Evolutionary conservation across 2,797 vertebrate genomes (phyloP), one percentile per base, ranked within the genome.

Genomic region (Pseudochaenichthys georgianus): DNA sequence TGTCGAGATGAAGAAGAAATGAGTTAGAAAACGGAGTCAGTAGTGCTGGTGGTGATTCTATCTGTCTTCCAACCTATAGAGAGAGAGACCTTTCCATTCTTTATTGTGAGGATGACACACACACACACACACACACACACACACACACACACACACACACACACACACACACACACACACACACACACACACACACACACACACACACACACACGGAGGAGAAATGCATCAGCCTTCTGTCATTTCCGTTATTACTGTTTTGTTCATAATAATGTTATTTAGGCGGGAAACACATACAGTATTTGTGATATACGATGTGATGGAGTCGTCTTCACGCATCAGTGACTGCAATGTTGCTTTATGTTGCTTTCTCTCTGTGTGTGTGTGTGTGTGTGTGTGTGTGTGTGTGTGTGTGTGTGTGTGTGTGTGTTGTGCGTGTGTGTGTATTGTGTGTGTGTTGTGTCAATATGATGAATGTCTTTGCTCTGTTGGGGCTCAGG

Each of bases 281-380:
- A 83, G 80, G 59, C 28, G 13, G 63, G 64, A 82, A 86, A 83
- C 74, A 4, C 57, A 6, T 72, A 75, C 78, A 67, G 81, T 78
- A 60, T 61, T 68, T 57, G 78, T 86, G 87, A 88, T 88, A 28
- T 85, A 84, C 31, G 84, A 75, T 41, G 77, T 77, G 86, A 91
- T 92, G 78, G 87, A 90, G 88, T 87, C 68, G 85, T 90, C 89
- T 88, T 78, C 81, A 89, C 64, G 84, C 90, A 79, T 86, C 84
- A 75, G 16, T 77, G 38, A 78, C 82, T 73, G 85, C 83, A 62
- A 21, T 60, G 63, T 78, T 59, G 84, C 83, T 85, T 84, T 73
- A 55, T 82, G 86, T 82, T 41, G 62, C 66, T 74, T 63, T 80
- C 72, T 61, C 63, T 54, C 28, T 6, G 1, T 48, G 65, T 42